These are phyloP conservation scores for Mythimna impura DNA, from an alignment of 2,888 invertebrate genomes.

Conservation along the genomic window DNA sequence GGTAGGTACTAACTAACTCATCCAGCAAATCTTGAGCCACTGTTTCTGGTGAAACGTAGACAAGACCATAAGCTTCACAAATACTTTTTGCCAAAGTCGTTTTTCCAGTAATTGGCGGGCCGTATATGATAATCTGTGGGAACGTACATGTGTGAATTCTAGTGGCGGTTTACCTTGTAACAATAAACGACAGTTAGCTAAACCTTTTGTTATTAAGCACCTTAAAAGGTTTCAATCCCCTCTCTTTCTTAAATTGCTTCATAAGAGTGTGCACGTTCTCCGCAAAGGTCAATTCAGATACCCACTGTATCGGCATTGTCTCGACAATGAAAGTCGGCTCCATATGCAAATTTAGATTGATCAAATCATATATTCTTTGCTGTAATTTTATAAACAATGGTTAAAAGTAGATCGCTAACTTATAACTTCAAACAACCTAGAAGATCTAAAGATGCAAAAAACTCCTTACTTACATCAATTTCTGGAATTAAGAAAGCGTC, in stretches of 20 bases:
- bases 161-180: constrained; percentile 50
- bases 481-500: constrained; percentile 91
- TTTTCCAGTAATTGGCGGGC: constrained; percentile 92
- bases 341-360: constrained; percentile 90
- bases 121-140: constrained; percentile 89
- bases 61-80: constrained; percentile 89
- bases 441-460: not conserved
- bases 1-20: constrained; percentile 86
- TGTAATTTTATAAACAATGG: constrained; percentile 61
- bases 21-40: constrained; percentile 89
- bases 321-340: constrained; percentile 90
- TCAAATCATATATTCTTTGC: constrained; percentile 90
- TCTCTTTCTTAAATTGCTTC: constrained; percentile 87
- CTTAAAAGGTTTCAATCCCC: constrained; percentile 91
- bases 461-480: constrained; percentile 80
- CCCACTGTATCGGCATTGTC: constrained; percentile 88
- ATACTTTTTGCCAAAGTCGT: constrained; percentile 90
- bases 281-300: constrained; percentile 87
- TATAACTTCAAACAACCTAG: not conserved
- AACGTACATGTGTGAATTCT: constrained; percentile 23
- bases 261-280: constrained; percentile 85
- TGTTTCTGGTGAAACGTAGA: constrained; percentile 89
- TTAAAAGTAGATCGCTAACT: not conserved
- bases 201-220: constrained; percentile 26
- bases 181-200: constrained; percentile 37